These are phyloP conservation scores for Ceryle rudis DNA, from an alignment of 2,797 vertebrate species.

Conservation along the genomic window DNA sequence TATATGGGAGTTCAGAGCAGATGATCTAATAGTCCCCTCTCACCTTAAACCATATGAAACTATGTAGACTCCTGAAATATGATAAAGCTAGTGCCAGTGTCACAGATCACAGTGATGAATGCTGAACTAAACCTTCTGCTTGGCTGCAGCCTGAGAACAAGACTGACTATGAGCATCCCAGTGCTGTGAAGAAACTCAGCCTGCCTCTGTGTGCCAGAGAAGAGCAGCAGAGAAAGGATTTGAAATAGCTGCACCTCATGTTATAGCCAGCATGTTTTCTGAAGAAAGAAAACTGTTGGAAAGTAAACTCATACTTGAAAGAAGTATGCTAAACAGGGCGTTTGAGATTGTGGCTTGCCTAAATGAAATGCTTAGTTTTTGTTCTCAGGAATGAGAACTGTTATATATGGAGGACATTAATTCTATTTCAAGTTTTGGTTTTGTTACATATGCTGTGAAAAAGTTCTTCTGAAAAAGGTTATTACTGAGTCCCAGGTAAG, in stretches of 20 bases:
- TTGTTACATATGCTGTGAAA: background rate
- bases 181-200: background rate
- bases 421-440: background rate
- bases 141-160: constrained; percentile 19
- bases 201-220: background rate
- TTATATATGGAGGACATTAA: fast-evolving
- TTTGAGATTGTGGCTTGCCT: background rate
- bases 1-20: constrained; percentile 33
- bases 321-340: background rate
- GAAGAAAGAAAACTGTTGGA: background rate
- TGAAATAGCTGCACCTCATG: background rate
- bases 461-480: background rate
- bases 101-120: constrained; percentile 42
- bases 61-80: constrained; percentile 30
- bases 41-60: constrained; percentile 65
- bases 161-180: background rate
- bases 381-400: background rate
- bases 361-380: background rate
- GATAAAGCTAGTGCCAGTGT: constrained; percentile 6
- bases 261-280: background rate
- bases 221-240: background rate
- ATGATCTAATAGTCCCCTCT: constrained; percentile 58
- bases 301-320: background rate
- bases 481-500: background rate
- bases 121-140: constrained; percentile 41